phyloP scores from a whole-genome alignment of 2,113 vertebrate genomes.

The Plecotus auritus region DNA sequence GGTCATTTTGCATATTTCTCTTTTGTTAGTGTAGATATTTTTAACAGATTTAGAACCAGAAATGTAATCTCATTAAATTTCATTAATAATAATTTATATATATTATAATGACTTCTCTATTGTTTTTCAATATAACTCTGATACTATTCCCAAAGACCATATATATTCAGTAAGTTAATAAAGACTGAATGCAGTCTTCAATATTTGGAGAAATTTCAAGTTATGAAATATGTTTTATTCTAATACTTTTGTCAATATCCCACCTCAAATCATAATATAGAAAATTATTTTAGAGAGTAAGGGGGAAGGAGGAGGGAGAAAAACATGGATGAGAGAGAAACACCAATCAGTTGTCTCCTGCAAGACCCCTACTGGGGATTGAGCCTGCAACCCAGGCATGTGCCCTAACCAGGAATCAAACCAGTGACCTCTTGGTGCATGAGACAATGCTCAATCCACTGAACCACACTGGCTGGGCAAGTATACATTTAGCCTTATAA shows the following conservation, averaged over 20 bases:
- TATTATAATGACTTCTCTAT: background rate
- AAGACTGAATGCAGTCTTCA: background rate
- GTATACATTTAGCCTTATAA: too few relatives aligned
- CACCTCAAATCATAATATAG: background rate
- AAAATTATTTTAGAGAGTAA: too few relatives aligned
- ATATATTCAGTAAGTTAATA: background rate
- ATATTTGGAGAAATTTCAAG: background rate
- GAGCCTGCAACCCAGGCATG: too few relatives aligned
- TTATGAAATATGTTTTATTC: background rate
- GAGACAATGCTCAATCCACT: too few relatives aligned
- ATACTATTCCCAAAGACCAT: background rate
- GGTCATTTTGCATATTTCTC: too few relatives aligned
- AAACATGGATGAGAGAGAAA: too few relatives aligned
- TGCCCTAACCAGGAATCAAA: too few relatives aligned
- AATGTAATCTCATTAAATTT: background rate
- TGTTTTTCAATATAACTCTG: background rate
- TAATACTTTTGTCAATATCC: background rate
- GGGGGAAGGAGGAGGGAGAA: too few relatives aligned
- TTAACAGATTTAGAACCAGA: background rate
- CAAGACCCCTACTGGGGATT: too few relatives aligned
- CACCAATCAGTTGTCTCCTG: too few relatives aligned
- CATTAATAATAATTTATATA: background rate
- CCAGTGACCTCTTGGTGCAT: too few relatives aligned
- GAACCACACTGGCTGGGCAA: too few relatives aligned
- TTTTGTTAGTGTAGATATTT: background rate